Base-by-base conservation (phyloP, 1,140 invertebrate genomes). In the Brachionus koreanus region DNA sequence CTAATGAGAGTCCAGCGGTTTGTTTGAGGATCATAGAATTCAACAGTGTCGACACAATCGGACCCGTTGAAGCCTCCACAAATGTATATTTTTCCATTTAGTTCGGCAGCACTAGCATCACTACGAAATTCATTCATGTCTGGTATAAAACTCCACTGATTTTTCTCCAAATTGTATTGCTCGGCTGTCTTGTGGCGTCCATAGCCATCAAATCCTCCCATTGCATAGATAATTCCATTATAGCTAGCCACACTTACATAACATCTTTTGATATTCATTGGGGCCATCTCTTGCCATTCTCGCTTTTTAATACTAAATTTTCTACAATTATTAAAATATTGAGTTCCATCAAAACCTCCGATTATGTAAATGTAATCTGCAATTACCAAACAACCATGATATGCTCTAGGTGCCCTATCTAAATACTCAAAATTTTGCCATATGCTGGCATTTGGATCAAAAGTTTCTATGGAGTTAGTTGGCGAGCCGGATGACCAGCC, bases 51-150 rank as follows among this genome's bases (percentile, higher is more conserved):
- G 87, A 96, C 90, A 85, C 93, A 95, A 84, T 95, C 93, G 79
- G 92, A 91, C 0, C 95, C 95, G 87, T 96, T 95, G 87, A 96
- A 97, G 0, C 95, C 95, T 23, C 93, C 93, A 63, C 92, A 92
- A 35, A 88, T 87, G 74, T 86, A 88, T 29, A 88, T 83, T 52
- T 37, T 85, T 83, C 86, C 86, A 39, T 85, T 83, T 0, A 86
- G 67, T 3, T 84, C 43, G 33, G 84, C 83, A 19, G 86, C 84
- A 67, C 83, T 83, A 9, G 87, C 87, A 83, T 88, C 87, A 75
- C 86, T 87, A 9, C 87, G 77, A 49, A 86, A 83, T 10, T 84
- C 89, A 83, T 92, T 91, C 87, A 88, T 88, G 1, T 84, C 61
- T 19, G 86, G 63, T n/a, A 90, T 86, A 2, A 89, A 82, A n/a